phyloP scores from a whole-genome alignment of 2,888 invertebrate genomes.

The Linnaemya tessellans region DNA sequence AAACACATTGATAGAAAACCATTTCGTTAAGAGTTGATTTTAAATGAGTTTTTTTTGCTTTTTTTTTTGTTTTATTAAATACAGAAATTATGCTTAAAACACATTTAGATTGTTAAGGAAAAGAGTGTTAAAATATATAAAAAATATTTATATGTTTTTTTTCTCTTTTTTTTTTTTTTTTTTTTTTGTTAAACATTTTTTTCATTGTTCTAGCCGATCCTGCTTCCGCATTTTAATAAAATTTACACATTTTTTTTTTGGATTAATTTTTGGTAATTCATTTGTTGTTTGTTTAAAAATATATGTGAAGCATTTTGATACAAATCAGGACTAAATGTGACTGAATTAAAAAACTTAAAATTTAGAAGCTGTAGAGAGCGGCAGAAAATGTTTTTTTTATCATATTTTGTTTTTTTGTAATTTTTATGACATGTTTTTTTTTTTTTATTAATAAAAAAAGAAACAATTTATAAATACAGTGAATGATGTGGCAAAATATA shows the following conservation, averaged over 20 bases:
- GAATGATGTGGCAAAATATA: background rate
- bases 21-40: constrained; percentile 46
- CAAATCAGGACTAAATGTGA: constrained; percentile 12
- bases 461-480: constrained; percentile 12
- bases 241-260: constrained; percentile 75
- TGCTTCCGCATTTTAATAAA: constrained; percentile 82
- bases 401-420: constrained; percentile 1
- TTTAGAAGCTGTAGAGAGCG: constrained; percentile 66
- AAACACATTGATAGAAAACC: constrained; percentile 67
- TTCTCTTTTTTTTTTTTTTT: constrained; percentile 49
- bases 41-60: no score
- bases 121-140: constrained; percentile 59
- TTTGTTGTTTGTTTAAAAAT: constrained; percentile 35
- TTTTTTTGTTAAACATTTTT: constrained; percentile 65
- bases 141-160: constrained; percentile 51
- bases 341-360: constrained; percentile 20
- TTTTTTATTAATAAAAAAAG: constrained; percentile 9
- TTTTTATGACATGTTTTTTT: constrained; percentile 39
- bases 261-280: constrained; percentile 42
- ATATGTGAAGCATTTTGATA: background rate
- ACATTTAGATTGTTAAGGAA: constrained; percentile 22
- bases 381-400: constrained; percentile 63
- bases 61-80: background rate
- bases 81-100: constrained; percentile 41
- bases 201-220: constrained; percentile 83